These are phyloP conservation scores for Rattus norvegicus DNA, from an alignment of 2,113 vertebrate species.

Conservation along the genomic window GRCr8 NC_086039.1:44708501-44709000, in stretches of 20 bases:
- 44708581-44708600: background rate
- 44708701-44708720: background rate
- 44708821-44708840: background rate
- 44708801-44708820: background rate
- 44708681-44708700: background rate
- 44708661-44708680: background rate
- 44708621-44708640: background rate
- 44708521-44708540: background rate
- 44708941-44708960: fast-evolving
- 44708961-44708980: background rate
- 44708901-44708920: no score
- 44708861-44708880: background rate
- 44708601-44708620: no score
- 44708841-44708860: background rate
- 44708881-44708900: background rate
- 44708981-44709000: background rate
- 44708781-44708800: background rate
- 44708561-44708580: background rate
- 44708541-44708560: background rate
- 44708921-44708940: background rate
- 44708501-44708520: background rate
- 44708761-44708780: background rate
- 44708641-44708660: background rate
- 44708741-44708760: background rate
- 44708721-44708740: background rate